A percentile compares a stretch with the other conserved stretches of the same genome.
phyloP scores from a whole-genome alignment of 2,888 invertebrate genomes.

The Drepana falcataria region DNA sequence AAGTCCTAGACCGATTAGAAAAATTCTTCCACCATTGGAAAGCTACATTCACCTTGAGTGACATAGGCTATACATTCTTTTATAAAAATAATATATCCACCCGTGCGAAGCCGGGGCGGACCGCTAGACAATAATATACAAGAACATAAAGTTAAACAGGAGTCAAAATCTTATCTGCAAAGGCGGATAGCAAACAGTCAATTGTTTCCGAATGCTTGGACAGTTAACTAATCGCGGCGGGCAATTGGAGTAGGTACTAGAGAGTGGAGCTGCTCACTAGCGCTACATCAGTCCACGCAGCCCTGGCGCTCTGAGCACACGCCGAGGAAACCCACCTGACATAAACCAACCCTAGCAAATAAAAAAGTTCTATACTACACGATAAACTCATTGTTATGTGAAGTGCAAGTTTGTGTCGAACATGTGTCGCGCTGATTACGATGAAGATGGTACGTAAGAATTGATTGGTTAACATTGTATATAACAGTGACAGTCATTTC shows the following conservation, averaged over 20 bases:
- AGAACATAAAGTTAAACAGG: background rate
- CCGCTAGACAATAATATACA: too few relatives aligned
- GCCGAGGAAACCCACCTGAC: conserved; percentile 18
- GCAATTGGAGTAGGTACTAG: conserved; percentile 72
- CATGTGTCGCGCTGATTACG: background rate
- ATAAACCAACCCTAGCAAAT: conserved; percentile 28
- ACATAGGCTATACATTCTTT: too few relatives aligned
- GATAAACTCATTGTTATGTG: conserved; percentile 8
- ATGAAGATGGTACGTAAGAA: conserved; percentile 1
- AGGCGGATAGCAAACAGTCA: conserved; percentile 59
- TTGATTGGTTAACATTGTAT: background rate
- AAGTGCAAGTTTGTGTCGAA: background rate
- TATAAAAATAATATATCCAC: too few relatives aligned
- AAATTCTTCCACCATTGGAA: too few relatives aligned
- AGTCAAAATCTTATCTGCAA: conserved; percentile 60
- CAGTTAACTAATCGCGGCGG: conserved; percentile 70
- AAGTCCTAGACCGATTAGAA: too few relatives aligned
- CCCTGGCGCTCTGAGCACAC: conserved; percentile 66
- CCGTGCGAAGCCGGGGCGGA: too few relatives aligned
- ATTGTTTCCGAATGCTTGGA: conserved; percentile 76
- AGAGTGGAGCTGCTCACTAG: conserved; percentile 45
- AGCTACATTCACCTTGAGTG: too few relatives aligned
- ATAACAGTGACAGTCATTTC: too few relatives aligned
- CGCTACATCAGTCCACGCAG: conserved; percentile 56
- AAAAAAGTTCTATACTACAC: conserved; percentile 8